Percentiles rank a stretch among this genome's conserved stretches.
Conservation (phyloP, 2,888 invertebrate genomes). For the Pseudococcus jackbeardsleyi region DNA sequence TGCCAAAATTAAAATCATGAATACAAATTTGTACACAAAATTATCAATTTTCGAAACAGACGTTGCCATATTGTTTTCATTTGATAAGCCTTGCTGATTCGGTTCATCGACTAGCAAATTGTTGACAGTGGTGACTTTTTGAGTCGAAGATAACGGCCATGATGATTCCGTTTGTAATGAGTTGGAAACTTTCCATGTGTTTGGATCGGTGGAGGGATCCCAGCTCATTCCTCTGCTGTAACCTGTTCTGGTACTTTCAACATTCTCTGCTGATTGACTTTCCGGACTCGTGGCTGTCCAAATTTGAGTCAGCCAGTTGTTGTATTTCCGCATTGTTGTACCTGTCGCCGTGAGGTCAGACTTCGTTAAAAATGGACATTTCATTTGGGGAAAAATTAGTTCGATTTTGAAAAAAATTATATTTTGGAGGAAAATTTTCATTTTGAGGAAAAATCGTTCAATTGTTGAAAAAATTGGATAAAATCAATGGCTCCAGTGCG, state of each 20-base stretch:
- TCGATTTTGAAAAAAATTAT: too few relatives aligned
- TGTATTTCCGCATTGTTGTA: slow-evolving; percentile 55
- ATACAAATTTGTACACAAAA: neutral
- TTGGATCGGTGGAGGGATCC: slow-evolving; percentile 69
- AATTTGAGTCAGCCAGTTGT: slow-evolving; percentile 51
- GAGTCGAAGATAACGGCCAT: slow-evolving; percentile 36
- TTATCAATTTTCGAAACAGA: slow-evolving; percentile 9
- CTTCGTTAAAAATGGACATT: too few relatives aligned
- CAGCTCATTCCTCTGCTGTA: slow-evolving; percentile 73
- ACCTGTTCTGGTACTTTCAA: slow-evolving; percentile 69
- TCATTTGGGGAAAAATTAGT: too few relatives aligned
- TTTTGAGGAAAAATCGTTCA: too few relatives aligned
- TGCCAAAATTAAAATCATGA: neutral
- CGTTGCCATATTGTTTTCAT: slow-evolving; percentile 40
- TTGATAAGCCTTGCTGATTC: slow-evolving; percentile 73
- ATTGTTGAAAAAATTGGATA: too few relatives aligned
- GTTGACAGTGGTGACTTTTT: slow-evolving; percentile 42
- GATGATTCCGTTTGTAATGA: slow-evolving; percentile 65
- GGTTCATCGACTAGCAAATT: slow-evolving; percentile 69
- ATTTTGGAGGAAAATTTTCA: too few relatives aligned
- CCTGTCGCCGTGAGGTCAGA: neutral
- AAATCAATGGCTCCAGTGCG: too few relatives aligned
- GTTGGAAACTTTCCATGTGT: slow-evolving; percentile 65
- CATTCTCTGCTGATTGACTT: slow-evolving; percentile 56
- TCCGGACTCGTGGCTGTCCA: slow-evolving; percentile 32